These are phyloP conservation scores for Amia ocellicauda DNA, from an alignment of 2,113 vertebrate genomes.

Conservation along the genomic window DNA sequence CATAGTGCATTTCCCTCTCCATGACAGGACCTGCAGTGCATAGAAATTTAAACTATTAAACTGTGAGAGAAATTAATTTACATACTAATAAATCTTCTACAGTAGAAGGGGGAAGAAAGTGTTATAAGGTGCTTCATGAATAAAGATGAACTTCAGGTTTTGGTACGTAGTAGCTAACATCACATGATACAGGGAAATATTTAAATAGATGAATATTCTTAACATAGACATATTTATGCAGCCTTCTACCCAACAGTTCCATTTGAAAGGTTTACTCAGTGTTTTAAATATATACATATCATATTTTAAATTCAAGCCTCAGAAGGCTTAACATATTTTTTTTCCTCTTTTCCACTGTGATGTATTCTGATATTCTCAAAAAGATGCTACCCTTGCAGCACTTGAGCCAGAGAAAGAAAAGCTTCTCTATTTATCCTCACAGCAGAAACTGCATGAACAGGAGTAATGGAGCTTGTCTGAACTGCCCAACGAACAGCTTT, in stretches of 20 bases:
- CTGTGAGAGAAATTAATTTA: background rate
- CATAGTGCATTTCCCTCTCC: background rate
- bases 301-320: no score
- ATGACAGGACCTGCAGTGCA: background rate
- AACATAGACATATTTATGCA: background rate
- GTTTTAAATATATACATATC: background rate
- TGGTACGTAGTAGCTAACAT: background rate
- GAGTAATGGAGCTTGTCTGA: no score
- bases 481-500: no score
- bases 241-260: background rate
- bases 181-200: background rate
- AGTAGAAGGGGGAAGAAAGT: background rate
- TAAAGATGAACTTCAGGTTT: background rate
- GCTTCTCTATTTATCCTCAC: background rate
- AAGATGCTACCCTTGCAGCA: no score
- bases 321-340: no score
- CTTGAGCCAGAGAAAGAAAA: no score
- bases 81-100: conserved; percentile 1
- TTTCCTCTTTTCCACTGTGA: no score
- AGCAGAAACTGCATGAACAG: background rate
- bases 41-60: background rate
- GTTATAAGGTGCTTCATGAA: background rate
- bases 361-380: no score
- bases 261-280: background rate
- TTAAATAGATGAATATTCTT: background rate